Conservation (phyloP, 1,140 invertebrate species). For the Heliconius congener region DNA sequence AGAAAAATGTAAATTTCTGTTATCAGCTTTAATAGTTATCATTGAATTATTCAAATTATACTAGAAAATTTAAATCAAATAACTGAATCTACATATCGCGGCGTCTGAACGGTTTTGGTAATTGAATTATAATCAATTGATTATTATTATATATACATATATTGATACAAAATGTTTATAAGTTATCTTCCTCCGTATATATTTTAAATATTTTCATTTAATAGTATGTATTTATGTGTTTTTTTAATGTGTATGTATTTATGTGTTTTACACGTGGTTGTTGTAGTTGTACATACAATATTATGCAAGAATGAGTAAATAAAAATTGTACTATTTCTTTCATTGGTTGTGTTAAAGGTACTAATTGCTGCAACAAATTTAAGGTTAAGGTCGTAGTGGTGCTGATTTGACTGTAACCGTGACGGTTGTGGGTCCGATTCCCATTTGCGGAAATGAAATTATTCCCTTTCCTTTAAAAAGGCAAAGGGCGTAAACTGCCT, state of each 20-base stretch:
- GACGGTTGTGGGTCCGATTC: too few relatives aligned
- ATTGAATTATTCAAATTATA: slow-evolving; percentile 17
- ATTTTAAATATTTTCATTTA: background rate
- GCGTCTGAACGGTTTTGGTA: slow-evolving; percentile 4
- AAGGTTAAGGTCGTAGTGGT: too few relatives aligned
- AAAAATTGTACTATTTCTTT: too few relatives aligned
- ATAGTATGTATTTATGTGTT: background rate
- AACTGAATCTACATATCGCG: slow-evolving; percentile 15
- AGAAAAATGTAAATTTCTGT: slow-evolving; percentile 16
- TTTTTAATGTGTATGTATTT: background rate
- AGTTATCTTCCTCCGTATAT: background rate
- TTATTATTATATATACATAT: background rate
- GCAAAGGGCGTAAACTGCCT: too few relatives aligned
- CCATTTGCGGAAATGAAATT: too few relatives aligned
- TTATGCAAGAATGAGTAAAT: too few relatives aligned
- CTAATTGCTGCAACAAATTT: too few relatives aligned
- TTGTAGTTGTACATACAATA: too few relatives aligned
- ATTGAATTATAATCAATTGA: slow-evolving; percentile 24
- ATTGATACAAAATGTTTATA: slow-evolving; percentile 5
- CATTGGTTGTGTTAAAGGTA: too few relatives aligned
- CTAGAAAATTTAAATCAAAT: slow-evolving; percentile 20
- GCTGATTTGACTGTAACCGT: too few relatives aligned
- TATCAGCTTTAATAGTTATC: slow-evolving; percentile 20
- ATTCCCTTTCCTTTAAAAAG: too few relatives aligned
- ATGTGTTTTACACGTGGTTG: background rate